Percentiles rank a stretch among this genome's conserved stretches.
Conservation (phyloP, 2,797 vertebrate genomes). For the Eulemur albifrons region DNA sequence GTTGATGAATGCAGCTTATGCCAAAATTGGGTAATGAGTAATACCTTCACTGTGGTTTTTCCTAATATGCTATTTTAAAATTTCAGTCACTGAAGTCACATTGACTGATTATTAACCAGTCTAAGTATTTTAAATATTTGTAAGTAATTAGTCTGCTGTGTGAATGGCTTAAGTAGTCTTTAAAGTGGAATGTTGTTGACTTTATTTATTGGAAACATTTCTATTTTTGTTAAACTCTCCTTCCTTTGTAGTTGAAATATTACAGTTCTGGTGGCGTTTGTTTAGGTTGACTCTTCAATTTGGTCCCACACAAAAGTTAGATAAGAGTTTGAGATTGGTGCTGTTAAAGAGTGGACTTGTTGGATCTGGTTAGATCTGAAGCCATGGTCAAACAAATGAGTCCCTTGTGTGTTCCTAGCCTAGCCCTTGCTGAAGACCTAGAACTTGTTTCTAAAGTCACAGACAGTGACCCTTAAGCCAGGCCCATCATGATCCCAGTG, state of each 20-base stretch:
- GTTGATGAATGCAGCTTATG: not conserved
- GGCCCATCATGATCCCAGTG: accelerated
- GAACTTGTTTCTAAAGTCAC: not conserved
- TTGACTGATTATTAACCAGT: conserved; percentile 66
- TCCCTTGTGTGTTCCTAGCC: not conserved
- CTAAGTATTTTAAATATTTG: conserved; percentile 67
- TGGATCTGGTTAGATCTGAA: not conserved
- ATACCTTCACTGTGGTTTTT: conserved; percentile 54
- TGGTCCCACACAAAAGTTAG: not conserved
- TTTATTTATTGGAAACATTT: conserved; percentile 36
- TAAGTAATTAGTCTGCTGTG: conserved; percentile 54
- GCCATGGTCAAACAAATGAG: not conserved
- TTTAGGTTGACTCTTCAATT: conserved; percentile 21
- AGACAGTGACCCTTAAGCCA: not conserved
- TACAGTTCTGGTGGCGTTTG: not conserved
- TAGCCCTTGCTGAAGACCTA: not conserved
- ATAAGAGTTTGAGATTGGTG: not conserved
- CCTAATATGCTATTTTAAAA: conserved; percentile 54
- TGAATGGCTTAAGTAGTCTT: conserved; percentile 47
- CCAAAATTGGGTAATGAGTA: conserved; percentile 26
- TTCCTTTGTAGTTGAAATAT: conserved; percentile 23
- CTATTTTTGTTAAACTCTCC: conserved; percentile 5
- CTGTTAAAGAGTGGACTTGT: not conserved
- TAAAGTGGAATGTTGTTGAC: conserved; percentile 43
- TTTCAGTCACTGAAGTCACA: conserved; percentile 14